Percentiles rank a stretch among this genome's conserved stretches.
Conservation (phyloP, 2,113 vertebrate genomes). For the Pluvianellus socialis region DNA sequence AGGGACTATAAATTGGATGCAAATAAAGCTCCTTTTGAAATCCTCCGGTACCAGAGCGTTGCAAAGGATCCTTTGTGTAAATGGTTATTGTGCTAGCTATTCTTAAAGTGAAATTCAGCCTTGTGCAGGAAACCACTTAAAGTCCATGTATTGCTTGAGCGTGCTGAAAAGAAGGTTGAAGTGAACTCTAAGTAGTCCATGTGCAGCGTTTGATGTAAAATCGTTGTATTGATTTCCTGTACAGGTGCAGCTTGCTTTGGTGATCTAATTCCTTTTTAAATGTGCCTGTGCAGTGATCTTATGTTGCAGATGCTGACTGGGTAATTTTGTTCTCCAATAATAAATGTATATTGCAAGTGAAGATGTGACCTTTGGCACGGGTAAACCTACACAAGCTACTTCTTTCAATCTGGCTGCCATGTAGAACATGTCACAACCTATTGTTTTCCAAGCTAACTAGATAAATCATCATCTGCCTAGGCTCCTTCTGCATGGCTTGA, state of each 20-base stretch:
- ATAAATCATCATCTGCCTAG: background rate
- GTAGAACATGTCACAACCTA: background rate
- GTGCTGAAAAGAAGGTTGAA: background rate
- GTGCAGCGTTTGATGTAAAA: background rate
- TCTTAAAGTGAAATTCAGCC: background rate
- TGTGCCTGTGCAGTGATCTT: background rate
- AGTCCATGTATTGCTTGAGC: background rate
- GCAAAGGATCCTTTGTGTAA: background rate
- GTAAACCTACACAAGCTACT: background rate
- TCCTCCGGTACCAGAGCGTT: background rate
- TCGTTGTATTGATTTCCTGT: background rate
- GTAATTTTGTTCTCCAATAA: background rate
- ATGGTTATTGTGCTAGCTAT: background rate
- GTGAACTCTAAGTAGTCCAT: background rate
- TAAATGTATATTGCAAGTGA: background rate
- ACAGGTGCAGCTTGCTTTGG: background rate
- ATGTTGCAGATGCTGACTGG: background rate
- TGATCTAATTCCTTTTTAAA: background rate
- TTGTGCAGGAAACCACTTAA: background rate
- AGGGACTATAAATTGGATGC: background rate
- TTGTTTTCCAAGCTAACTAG: background rate
- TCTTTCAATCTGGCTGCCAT: background rate
- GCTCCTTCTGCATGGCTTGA: background rate
- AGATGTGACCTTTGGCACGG: background rate
- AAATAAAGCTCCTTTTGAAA: constrained; percentile 4